A percentile compares a stretch with the other conserved stretches of the same genome.
These are phyloP conservation scores for Drosophila melanogaster DNA, from an alignment of 1,140 invertebrate species.

Conservation along the genomic window DNA sequence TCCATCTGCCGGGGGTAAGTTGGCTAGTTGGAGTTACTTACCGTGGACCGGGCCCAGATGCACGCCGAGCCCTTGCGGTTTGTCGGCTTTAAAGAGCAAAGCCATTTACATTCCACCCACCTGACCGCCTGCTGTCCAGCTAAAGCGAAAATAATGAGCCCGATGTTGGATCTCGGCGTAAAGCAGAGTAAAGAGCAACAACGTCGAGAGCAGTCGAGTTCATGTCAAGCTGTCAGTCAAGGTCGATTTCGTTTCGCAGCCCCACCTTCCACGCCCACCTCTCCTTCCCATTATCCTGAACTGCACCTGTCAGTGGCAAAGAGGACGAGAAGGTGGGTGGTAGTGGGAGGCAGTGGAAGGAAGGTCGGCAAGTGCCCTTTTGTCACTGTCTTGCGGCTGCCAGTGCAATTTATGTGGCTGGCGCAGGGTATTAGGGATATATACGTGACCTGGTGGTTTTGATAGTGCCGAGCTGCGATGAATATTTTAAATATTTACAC, in stretches of 20 bases:
- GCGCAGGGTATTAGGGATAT: slow-evolving; percentile 31
- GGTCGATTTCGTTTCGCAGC: slow-evolving; percentile 72
- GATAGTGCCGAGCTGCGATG: neutral
- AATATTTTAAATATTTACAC: neutral
- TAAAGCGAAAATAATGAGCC: slow-evolving; percentile 82
- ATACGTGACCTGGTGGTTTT: neutral
- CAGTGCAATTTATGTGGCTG: slow-evolving; percentile 67
- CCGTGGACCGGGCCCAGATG: slow-evolving; percentile 20
- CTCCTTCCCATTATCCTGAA: slow-evolving; percentile 14
- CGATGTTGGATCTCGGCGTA: slow-evolving; percentile 52
- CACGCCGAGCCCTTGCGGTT: slow-evolving; percentile 56
- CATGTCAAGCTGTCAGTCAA: slow-evolving; percentile 82
- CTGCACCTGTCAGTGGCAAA: slow-evolving; percentile 54
- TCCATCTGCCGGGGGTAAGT: slow-evolving; percentile 5
- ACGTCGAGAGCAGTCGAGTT: slow-evolving; percentile 72
- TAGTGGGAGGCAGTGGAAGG: slow-evolving; percentile 8
- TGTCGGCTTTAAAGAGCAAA: slow-evolving; percentile 52
- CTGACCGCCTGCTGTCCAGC: slow-evolving; percentile 56
- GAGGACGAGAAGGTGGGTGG: slow-evolving; percentile 4
- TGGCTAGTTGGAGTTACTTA: slow-evolving; percentile 35
- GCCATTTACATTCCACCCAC: slow-evolving; percentile 38
- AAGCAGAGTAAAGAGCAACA: slow-evolving; percentile 52
- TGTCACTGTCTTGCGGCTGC: slow-evolving; percentile 75
- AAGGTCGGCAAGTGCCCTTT: slow-evolving; percentile 73
- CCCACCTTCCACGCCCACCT: neutral